These are phyloP conservation scores for Chelonia mydas DNA, from an alignment of 2,797 vertebrate genomes.

Conservation along the genomic window DNA sequence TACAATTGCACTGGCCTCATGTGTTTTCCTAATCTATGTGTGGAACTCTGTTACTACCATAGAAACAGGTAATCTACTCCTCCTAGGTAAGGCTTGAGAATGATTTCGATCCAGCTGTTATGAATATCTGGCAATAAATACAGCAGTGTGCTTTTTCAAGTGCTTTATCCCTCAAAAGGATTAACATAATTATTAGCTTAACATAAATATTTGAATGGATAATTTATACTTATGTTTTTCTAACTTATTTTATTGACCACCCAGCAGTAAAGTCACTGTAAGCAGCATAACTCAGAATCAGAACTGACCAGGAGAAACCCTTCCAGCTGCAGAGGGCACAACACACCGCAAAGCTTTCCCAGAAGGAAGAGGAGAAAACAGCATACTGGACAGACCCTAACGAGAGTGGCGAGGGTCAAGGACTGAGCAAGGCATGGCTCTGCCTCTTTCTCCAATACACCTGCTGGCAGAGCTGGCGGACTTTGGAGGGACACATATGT, in stretches of 20 bases:
- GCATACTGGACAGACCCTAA: neutral
- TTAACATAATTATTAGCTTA: neutral
- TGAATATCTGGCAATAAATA: slow-evolving; percentile 49
- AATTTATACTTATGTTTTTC: neutral
- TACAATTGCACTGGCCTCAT: slow-evolving; percentile 21
- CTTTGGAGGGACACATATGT: neutral
- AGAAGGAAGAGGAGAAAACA: neutral
- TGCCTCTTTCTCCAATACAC: fast-evolving
- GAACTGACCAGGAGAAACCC: neutral
- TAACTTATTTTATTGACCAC: neutral
- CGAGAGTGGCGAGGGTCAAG: neutral
- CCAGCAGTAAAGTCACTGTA: neutral
- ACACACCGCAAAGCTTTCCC: fast-evolving
- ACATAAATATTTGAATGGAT: neutral
- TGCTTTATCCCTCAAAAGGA: neutral
- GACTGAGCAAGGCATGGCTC: neutral
- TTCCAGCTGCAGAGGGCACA: neutral
- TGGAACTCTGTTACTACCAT: slow-evolving; percentile 52
- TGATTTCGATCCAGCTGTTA: slow-evolving; percentile 39
- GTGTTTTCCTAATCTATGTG: slow-evolving; percentile 47
- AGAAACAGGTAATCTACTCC: slow-evolving; percentile 66
- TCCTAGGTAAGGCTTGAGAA: slow-evolving; percentile 51
- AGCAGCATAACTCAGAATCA: neutral
- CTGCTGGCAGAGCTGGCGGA: neutral
- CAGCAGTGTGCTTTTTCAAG: slow-evolving; percentile 22